Conservation (phyloP, 2,797 vertebrate genomes). For the Esox lucius region DNA sequence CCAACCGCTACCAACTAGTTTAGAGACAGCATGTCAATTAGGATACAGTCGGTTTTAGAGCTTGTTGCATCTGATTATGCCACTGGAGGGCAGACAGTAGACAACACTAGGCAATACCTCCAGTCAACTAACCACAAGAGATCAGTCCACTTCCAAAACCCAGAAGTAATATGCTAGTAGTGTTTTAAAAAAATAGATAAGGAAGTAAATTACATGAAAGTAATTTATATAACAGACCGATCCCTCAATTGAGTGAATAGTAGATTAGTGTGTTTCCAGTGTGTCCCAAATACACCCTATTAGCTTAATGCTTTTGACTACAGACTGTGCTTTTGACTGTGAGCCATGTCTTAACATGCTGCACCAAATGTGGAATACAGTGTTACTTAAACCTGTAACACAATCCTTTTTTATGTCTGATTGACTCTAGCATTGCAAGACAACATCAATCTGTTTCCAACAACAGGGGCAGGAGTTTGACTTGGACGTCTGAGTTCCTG, state of each 20-base stretch:
- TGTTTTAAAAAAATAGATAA: neutral
- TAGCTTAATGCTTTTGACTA: neutral
- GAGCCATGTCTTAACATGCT: neutral
- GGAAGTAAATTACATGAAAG: neutral
- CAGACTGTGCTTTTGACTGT: neutral
- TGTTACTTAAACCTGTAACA: neutral
- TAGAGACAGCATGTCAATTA: neutral
- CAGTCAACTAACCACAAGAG: neutral
- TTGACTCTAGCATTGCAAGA: conserved; percentile 1
- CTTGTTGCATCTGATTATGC: neutral
- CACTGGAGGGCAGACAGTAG: neutral
- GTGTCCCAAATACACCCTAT: neutral
- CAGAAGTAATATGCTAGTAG: neutral
- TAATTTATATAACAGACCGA: neutral
- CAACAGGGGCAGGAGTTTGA: neutral
- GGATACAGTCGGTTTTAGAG: neutral
- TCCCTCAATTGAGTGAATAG: neutral
- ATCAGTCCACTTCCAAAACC: neutral
- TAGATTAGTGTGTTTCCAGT: neutral
- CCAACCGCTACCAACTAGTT: neutral
- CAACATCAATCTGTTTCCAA: conserved; percentile 9
- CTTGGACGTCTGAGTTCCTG: too few species aligned
- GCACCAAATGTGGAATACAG: neutral
- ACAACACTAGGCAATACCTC: neutral
- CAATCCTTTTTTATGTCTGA: neutral